phyloP scores from a whole-genome alignment of 2,797 vertebrate species.

The Tokudaia muenninki region DNA sequence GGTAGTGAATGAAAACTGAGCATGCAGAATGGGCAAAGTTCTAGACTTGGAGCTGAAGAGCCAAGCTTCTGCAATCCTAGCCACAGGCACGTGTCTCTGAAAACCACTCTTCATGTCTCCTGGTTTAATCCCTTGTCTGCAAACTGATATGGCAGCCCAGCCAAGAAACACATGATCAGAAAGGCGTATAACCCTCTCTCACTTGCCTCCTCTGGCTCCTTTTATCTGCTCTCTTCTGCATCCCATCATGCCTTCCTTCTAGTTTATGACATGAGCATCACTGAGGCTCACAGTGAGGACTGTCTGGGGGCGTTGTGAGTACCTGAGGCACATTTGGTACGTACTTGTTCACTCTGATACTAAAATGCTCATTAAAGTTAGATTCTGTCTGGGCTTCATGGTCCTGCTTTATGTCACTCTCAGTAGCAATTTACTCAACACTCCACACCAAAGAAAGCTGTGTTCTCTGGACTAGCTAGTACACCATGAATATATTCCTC shows the following conservation, averaged over 20 bases:
- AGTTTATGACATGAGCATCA: not conserved
- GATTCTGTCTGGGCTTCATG: not conserved
- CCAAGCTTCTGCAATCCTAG: not conserved
- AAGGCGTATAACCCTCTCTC: not conserved
- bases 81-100: not conserved
- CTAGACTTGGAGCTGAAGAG: not conserved
- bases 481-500: not conserved
- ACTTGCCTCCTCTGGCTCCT: not conserved
- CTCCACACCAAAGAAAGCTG: not conserved
- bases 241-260: not conserved
- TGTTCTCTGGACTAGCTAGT: not conserved
- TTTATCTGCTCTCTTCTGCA: not conserved
- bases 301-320: not conserved
- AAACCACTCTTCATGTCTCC: not conserved
- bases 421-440: not conserved
- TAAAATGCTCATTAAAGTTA: conserved; percentile 14
- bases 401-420: not conserved
- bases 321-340: not conserved
- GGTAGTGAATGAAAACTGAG: not conserved
- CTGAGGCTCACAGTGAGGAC: not conserved
- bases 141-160: not conserved
- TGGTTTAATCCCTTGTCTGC: not conserved
- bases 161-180: not conserved
- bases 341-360: not conserved
- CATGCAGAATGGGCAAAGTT: not conserved